A percentile compares a stretch with the other conserved stretches of the same genome.
Evolutionary conservation across 2,113 vertebrate species (phyloP).

Genomic region (Morone saxatilis): DNA sequence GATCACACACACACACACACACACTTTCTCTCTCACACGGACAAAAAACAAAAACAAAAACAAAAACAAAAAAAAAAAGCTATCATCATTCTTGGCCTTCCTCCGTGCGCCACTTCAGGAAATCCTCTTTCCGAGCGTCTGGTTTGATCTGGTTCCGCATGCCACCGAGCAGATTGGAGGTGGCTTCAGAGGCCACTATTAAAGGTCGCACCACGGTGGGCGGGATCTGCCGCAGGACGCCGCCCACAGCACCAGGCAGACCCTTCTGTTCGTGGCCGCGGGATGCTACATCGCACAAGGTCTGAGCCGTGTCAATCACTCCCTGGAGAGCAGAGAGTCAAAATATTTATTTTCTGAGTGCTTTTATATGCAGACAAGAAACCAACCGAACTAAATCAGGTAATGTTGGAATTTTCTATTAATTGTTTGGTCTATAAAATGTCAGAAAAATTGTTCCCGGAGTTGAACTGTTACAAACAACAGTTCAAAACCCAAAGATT

Average conservation of each 20-base stretch:
- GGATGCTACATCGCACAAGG: slow-evolving; percentile 91
- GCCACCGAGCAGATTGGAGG: slow-evolving; percentile 92
- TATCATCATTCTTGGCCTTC: slow-evolving; percentile 85
- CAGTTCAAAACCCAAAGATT: neutral
- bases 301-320: slow-evolving; percentile 92
- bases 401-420: neutral
- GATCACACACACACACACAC: slow-evolving; percentile 25
- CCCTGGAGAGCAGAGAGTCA: slow-evolving; percentile 81
- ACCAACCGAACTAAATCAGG: neutral
- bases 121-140: slow-evolving; percentile 84
- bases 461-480: neutral
- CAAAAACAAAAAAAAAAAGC: slow-evolving; percentile 39
- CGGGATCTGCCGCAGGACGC: slow-evolving; percentile 93
- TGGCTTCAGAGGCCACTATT: slow-evolving; percentile 93
- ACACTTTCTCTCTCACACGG: slow-evolving; percentile 27
- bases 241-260: slow-evolving; percentile 91
- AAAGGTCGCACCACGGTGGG: slow-evolving; percentile 93
- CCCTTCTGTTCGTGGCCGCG: slow-evolving; percentile 94
- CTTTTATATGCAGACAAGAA: neutral
- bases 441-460: neutral
- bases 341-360: neutral
- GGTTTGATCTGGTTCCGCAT: slow-evolving; percentile 89
- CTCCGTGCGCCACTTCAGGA: slow-evolving; percentile 84
- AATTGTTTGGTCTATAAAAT: neutral
- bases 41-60: slow-evolving; percentile 19